Evolutionary conservation across 1,140 invertebrate genomes (phyloP).

Genomic region (Drosophila sucinea): DNA sequence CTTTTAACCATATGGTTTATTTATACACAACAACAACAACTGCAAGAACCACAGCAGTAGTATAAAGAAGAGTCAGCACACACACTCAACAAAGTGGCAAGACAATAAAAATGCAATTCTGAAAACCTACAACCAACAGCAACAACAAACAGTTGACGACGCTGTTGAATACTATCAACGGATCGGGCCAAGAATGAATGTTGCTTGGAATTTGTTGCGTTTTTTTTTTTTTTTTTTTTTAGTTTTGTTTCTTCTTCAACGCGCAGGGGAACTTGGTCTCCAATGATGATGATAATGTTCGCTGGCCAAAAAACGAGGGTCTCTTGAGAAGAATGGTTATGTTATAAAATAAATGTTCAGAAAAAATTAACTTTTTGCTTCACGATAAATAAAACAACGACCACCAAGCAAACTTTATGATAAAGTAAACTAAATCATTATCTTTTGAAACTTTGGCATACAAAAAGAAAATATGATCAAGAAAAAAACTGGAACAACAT

Average conservation of each 20-base stretch:
- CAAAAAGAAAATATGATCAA: too few relatives aligned
- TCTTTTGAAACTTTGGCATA: too few relatives aligned
- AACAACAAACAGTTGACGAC: constrained; percentile 33
- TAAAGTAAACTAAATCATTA: too few relatives aligned
- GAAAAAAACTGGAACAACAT: too few relatives aligned
- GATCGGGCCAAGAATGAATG: constrained; percentile 20
- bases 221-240: constrained; percentile 46
- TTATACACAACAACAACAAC: constrained; percentile 69
- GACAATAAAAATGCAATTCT: constrained; percentile 81
- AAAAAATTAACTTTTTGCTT: too few relatives aligned
- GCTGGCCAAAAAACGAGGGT: constrained; percentile 21
- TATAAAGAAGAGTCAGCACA: constrained; percentile 34
- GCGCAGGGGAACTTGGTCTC: constrained; percentile 6
- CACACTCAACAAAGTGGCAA: constrained; percentile 76
- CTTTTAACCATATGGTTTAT: constrained; percentile 81
- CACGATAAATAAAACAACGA: too few relatives aligned
- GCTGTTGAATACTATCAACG: constrained; percentile 1
- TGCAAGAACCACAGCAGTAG: constrained; percentile 23
- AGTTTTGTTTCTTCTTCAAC: background rate
- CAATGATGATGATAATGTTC: constrained; percentile 7
- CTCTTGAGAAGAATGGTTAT: background rate
- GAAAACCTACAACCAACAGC: constrained; percentile 57
- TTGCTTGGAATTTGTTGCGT: constrained; percentile 62
- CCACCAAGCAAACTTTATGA: too few relatives aligned
- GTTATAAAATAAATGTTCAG: too few relatives aligned